Evolutionary conservation across 2,888 invertebrate genomes (phyloP).

Genomic region (Cataglyphis rosenhaueri): DNA sequence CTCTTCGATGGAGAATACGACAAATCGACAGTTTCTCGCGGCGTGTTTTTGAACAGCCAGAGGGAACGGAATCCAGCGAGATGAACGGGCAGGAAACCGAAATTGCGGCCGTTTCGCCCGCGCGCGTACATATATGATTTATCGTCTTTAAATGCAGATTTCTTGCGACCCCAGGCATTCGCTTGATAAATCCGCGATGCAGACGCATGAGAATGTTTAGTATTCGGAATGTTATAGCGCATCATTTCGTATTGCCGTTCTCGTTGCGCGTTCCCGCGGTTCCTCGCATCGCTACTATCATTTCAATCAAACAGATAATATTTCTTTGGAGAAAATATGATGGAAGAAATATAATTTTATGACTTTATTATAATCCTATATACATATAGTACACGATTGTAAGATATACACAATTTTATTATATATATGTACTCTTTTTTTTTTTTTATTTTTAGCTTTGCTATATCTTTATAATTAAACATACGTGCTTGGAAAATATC

Average conservation of each 20-base stretch:
- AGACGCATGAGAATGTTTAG: slow-evolving; percentile 28
- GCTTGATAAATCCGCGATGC: slow-evolving; percentile 30
- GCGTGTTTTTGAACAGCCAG: slow-evolving; percentile 62
- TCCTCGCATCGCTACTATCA: not conserved
- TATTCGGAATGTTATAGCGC: not conserved
- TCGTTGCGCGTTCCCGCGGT: not conserved
- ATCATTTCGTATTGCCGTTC: slow-evolving; percentile 24
- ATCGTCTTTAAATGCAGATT: slow-evolving; percentile 80
- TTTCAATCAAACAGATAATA: not conserved
- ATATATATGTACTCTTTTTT: not conserved
- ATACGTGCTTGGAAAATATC: not conserved
- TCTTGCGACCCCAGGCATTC: slow-evolving; percentile 61
- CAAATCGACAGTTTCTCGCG: slow-evolving; percentile 78
- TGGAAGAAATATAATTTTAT: not conserved
- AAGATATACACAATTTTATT: not conserved
- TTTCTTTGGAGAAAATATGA: not conserved
- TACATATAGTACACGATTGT: not conserved
- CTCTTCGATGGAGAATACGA: slow-evolving; percentile 70
- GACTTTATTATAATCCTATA: not conserved
- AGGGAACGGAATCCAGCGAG: slow-evolving; percentile 57
- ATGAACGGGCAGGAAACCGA: slow-evolving; percentile 78
- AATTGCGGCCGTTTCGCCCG: slow-evolving; percentile 76
- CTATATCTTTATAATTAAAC: not conserved
- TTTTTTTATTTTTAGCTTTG: not conserved
- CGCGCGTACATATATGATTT: slow-evolving; percentile 76